Conservation (phyloP, 1,140 invertebrate species). For the Heliconius eleuchia region DNA sequence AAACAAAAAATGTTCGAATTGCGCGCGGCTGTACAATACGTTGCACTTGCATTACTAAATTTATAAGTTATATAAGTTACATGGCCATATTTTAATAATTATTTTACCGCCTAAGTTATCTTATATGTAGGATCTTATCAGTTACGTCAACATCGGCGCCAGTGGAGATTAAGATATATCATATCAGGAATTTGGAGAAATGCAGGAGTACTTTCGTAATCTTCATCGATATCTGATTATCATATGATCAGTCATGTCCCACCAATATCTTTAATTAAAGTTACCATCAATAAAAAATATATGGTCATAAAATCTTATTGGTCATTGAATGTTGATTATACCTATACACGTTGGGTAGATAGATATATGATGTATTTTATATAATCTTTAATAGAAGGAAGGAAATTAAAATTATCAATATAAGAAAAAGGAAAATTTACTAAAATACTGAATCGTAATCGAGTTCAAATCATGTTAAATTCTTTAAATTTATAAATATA, state of each 20-base stretch:
- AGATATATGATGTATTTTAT: not conserved
- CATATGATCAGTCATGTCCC: slow-evolving; percentile 24
- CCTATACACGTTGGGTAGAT: not conserved
- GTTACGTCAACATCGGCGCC: slow-evolving; percentile 43
- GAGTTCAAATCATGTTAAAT: no score
- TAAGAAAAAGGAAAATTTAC: no score
- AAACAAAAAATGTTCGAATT: not conserved
- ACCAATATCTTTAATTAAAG: slow-evolving; percentile 24
- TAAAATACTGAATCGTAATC: no score
- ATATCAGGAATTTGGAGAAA: slow-evolving; percentile 25
- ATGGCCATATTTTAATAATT: not conserved
- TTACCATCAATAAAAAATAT: not conserved
- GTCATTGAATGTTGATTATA: not conserved
- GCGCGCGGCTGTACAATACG: not conserved
- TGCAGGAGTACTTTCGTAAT: slow-evolving; percentile 27
- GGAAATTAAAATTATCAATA: no score
- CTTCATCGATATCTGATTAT: not conserved
- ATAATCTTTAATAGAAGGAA: no score
- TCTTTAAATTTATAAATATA: no score
- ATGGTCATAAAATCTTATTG: not conserved
- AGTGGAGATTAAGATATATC: slow-evolving; percentile 39
- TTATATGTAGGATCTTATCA: slow-evolving; percentile 43
- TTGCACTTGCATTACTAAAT: slow-evolving; percentile 6
- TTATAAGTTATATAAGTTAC: slow-evolving; percentile 17
- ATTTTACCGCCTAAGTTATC: slow-evolving; percentile 13